Base-by-base conservation (phyloP, 2,888 invertebrate genomes). In the Hypena proboscidalis region DNA sequence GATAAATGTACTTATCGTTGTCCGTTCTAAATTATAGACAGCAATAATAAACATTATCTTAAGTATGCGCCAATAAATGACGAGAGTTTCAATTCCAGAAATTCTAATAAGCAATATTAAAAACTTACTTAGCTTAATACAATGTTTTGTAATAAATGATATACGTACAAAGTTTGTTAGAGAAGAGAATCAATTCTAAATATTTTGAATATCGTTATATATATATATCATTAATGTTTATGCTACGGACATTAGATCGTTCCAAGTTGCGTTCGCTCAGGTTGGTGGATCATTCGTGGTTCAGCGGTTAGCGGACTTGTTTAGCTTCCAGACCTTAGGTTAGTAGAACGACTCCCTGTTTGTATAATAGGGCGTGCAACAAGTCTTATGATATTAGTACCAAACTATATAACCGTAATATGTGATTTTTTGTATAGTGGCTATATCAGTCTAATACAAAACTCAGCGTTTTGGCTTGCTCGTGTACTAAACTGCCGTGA, bases 81-180 rank as follows among this genome's bases (percentile, higher is more conserved):
- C 26, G n/a, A 9, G 29, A 29, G 4, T 6, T 14, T 14, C 14
- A 29, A 15, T 14, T 27, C 9, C 4, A 6, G 4, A 15, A n/a
- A 29, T 8, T 9, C 14, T 29, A 29, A 8, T n/a, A n/a, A 34
- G 19, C 26, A 30, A 39, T 40, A 10, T 29, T 37, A 26, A 14
- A 36, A 39, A 25, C 31, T 25, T 17, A 31, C 13, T 17, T 29
- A 15, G 20, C 37, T 35, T 22, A 10, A 27, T 30, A 27, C 10
- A 26, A 20, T 26, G 13, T 17, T 27, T 30, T 33, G 21, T 40
- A 36, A 25, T 43, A 25, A 31, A 34, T 25, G n/a, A 38, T 13
- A 44, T 41, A 53, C 40, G 45, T 53, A 53, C 53, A 54, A 46
- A 54, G 26, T 45, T 36, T 45, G 27, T 40, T 31, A 13, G 6